Conservation (phyloP, 2,113 vertebrate species). For the Phylloscopus trochilus region DNA sequence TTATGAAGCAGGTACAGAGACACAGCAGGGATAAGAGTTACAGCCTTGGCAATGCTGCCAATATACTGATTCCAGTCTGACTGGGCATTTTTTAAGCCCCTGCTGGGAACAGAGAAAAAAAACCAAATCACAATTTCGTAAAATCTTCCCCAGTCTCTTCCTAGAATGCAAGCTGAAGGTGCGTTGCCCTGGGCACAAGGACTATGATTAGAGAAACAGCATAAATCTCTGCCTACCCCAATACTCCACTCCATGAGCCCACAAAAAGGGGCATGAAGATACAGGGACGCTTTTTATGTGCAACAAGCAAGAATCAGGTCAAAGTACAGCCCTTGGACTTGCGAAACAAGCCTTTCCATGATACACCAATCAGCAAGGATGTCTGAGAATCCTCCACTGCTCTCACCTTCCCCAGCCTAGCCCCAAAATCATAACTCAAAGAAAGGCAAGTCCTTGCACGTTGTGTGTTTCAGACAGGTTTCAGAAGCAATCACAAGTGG, state of each 20-base stretch:
- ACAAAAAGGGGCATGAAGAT: not conserved
- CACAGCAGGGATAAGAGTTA: not conserved
- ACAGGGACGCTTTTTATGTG: not conserved
- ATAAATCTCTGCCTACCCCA: not conserved
- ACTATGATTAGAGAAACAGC: not conserved
- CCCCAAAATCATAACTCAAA: not conserved
- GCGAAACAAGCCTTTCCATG: slow-evolving; percentile 24
- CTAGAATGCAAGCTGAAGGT: not conserved
- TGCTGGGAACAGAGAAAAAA: not conserved
- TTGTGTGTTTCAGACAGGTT: slow-evolving; percentile 5
- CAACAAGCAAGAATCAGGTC: slow-evolving; percentile 29
- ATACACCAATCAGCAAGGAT: slow-evolving; percentile 9
- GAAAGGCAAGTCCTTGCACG: slow-evolving; percentile 31
- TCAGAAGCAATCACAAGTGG: slow-evolving; percentile 32
- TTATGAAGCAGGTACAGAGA: not conserved
- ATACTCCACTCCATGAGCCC: not conserved
- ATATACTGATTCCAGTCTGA: not conserved
- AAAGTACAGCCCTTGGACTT: slow-evolving; percentile 40
- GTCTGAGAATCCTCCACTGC: slow-evolving; percentile 23
- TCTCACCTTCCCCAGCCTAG: slow-evolving; percentile 10
- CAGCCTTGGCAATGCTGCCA: not conserved
- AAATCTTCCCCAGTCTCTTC: not conserved
- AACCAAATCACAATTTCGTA: not conserved
- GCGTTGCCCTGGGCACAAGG: not conserved
- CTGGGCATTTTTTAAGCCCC: not conserved